A percentile compares a stretch with the other conserved stretches of the same genome.
Evolutionary conservation across 2,888 invertebrate species (phyloP).

Genomic region (Aphelenchoides bicaudatus): DNA sequence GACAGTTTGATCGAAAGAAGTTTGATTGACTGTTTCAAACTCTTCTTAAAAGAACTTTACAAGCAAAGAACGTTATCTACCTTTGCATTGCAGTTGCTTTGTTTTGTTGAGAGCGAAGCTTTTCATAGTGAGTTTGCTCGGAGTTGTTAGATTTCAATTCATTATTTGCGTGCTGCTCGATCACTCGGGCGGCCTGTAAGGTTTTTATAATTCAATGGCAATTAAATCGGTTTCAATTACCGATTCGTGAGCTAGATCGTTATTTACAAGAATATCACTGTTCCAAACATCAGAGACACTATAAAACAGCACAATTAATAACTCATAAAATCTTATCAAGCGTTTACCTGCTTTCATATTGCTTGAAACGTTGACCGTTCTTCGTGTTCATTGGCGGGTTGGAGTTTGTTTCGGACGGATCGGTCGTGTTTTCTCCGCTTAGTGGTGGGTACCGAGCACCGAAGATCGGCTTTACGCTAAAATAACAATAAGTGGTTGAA

Average conservation of each 20-base stretch:
- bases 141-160: constrained; percentile 10
- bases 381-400: constrained; percentile 23
- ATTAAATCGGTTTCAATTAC: too few species aligned
- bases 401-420: background rate
- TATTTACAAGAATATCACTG: constrained; percentile 50
- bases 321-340: constrained; percentile 57
- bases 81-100: constrained; percentile 6
- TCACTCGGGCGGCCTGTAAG: constrained; percentile 53
- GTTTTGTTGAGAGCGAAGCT: too few species aligned
- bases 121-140: background rate
- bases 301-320: constrained; percentile 49
- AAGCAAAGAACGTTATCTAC: too few species aligned
- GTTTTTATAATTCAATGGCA: too few species aligned
- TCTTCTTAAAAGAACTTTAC: too few species aligned
- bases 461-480: constrained; percentile 56
- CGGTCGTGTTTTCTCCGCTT: constrained; percentile 23
- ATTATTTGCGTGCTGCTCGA: constrained; percentile 45
- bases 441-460: constrained; percentile 56
- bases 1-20: too few species aligned
- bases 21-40: too few species aligned
- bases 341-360: constrained; percentile 55
- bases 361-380: constrained; percentile 45
- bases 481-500: constrained; percentile 17
- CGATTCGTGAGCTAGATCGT: constrained; percentile 45
- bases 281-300: constrained; percentile 60